Base-by-base conservation (phyloP, 2,797 vertebrate species). In the Echiichthys vipera region DNA sequence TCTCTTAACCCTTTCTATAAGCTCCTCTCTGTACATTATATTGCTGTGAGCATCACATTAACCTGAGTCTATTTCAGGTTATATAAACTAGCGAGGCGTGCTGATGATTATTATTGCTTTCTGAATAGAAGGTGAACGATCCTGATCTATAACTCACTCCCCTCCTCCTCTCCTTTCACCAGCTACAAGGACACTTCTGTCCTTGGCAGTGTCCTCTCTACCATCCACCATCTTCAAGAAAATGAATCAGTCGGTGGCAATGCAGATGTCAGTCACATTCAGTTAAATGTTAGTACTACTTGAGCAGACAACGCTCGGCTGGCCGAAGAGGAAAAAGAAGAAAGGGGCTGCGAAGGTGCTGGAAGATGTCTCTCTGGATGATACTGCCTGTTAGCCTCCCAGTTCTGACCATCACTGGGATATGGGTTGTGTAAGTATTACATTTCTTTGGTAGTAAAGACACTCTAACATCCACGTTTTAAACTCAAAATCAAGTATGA, bases 381-480 rank as follows among this genome's bases (percentile, higher is more conserved):
- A 93, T 97, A 71, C 92, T 97, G 87, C 96, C 96, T 20, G 76
- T 96, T 80, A 96, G 95, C 77, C 94, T 97, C 57, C 96, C 96
- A 40, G 95, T 93, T 74, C 90, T 96, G 74, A 96, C 95, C 90
- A 96, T 97, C 94, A 95, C 95, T 63, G 96, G 96, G 78, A 96
- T 97, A 92, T 97, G 96, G 96, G 95, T 97, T 70, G 96, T 97
- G 96, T 97, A 92, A 96, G 96, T 96, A 55, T 71, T 45, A 22
- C 0, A 18, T 51, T 45, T 69, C 5, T 39, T 74, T 55, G 11
- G 5, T 1, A 17, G 17, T 49, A 34, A 27, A 34, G 27, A 61
- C 22, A 54, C 10, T 11, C 12, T 17, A 29, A 25, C 46, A 39
- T 36, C 13, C 15, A 61, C 20, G 32, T 40, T 32, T 50, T 45